Percentiles rank a stretch among this genome's conserved stretches.
These are phyloP conservation scores for Zaprionus obscuricornis DNA, from an alignment of 2,888 invertebrate species.

Conservation along the genomic window DNA sequence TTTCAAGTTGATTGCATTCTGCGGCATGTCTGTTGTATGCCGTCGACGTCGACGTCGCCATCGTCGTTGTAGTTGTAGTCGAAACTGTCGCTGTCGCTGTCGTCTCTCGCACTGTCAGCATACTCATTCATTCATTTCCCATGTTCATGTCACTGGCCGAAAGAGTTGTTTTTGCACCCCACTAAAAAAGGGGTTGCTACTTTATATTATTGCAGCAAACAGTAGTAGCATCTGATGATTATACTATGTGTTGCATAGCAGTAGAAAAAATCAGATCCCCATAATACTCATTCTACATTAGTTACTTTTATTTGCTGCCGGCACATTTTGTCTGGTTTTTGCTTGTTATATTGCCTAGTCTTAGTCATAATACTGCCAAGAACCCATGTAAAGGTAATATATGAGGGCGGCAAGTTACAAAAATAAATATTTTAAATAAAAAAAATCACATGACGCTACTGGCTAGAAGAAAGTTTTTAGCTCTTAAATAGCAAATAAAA, in stretches of 20 bases:
- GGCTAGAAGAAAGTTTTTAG: no score
- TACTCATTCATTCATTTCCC: constrained; percentile 65
- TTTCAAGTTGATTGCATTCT: constrained; percentile 74
- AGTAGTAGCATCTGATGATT: background rate
- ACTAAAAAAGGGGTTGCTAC: constrained; percentile 55
- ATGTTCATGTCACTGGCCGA: constrained; percentile 41
- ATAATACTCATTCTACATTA: constrained; percentile 26
- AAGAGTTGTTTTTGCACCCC: constrained; percentile 59
- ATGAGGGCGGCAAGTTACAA: no score
- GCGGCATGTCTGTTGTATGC: constrained; percentile 42
- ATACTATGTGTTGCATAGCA: no score
- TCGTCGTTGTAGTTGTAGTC: constrained; percentile 25
- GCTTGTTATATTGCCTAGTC: constrained; percentile 10
- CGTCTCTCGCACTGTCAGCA: constrained; percentile 28
- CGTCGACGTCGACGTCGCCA: constrained; percentile 37
- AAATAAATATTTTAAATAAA: no score
- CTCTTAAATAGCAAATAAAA: no score
- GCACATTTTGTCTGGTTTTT: constrained; percentile 31
- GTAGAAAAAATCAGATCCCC: no score
- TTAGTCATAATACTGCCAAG: constrained; percentile 20
- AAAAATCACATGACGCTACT: no score
- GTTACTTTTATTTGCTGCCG: constrained; percentile 36
- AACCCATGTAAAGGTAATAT: constrained; percentile 6
- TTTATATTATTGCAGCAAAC: background rate
- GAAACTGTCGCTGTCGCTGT: background rate